A percentile compares a stretch with the other conserved stretches of the same genome.
Conservation (phyloP, 2,888 invertebrate genomes). For the Trissolcus brochymenae region DNA sequence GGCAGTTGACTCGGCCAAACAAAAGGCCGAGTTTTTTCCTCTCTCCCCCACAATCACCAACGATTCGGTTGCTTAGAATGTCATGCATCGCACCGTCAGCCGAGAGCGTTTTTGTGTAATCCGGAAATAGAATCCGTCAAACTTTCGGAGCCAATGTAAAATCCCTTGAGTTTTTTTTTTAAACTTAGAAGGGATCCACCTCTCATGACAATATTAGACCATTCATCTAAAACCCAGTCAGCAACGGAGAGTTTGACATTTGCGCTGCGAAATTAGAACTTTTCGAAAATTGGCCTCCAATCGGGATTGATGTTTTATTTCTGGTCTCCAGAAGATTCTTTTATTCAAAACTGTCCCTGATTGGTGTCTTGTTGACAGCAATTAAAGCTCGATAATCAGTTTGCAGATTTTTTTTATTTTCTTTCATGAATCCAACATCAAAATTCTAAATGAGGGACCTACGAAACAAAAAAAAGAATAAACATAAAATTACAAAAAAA, state of each 20-base stretch:
- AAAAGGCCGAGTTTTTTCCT: not conserved
- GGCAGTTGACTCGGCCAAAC: not conserved
- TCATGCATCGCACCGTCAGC: slow-evolving; percentile 1
- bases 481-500: too few relatives aligned
- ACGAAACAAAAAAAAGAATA: too few relatives aligned
- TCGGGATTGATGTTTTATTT: too few relatives aligned
- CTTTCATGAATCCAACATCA: too few relatives aligned
- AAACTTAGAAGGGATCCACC: slow-evolving; percentile 4
- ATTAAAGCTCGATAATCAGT: too few relatives aligned
- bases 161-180: slow-evolving; percentile 13
- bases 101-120: slow-evolving; percentile 34
- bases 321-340: too few relatives aligned
- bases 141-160: slow-evolving; percentile 16
- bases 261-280: not conserved
- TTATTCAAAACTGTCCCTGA: too few relatives aligned
- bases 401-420: too few relatives aligned
- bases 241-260: not conserved
- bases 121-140: slow-evolving; percentile 30
- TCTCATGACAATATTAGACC: slow-evolving; percentile 3
- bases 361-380: too few relatives aligned
- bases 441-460: too few relatives aligned
- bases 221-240: not conserved
- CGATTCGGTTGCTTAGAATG: not conserved
- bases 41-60: too few relatives aligned
- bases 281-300: too few relatives aligned